Evolutionary conservation across 2,888 invertebrate species (phyloP), one percentile per base, ranked within the genome.

Genomic region (Melieria picta): DNA sequence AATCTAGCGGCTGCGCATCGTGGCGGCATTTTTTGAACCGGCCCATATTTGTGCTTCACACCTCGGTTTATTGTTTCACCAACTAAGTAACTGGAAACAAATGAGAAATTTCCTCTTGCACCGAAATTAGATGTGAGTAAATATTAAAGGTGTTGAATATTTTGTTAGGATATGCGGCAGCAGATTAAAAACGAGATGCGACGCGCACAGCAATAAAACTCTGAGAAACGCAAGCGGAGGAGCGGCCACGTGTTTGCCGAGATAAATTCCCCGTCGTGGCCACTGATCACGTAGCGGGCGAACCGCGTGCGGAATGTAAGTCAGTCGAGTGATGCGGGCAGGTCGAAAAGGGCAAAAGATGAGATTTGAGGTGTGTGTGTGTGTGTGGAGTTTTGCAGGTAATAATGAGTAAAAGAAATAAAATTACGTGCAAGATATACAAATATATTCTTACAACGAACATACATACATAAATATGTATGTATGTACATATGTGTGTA

Each of bases 111-210:
- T 63, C 63, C 6, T 7, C 9, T 4, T 45, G 52, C 60, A 58
- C 55, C 55, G 30, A 52, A 67, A 72, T 63, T 43, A 72, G 57
- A 58, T 71, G 65, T 65, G 61, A 71, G 56, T 55, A 71, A 71
- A 69, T 69, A 69, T 10, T 61, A 63, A 57, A 69, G 69, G 69
- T 69, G 69, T 71, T 61, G 55, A 58, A 58, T 72, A 65, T 69
- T 69, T 50, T 68, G 61, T 69, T 72, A 72, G 72, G 67, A 67
- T 67, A 61, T 52, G 46, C 9, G 58, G 43, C 50, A 30, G 30
- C 30, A 30, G 30, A 30, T 30, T 30, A 30, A 58, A 60, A 48
- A 57, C 13, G 43, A 30, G 52, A n/a, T 5, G 3, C 7, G 4
- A 9, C 57, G 50, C 45, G 13, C 11, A 58, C 42, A 9, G 13